Evolutionary conservation across 2,113 vertebrate species (phyloP), one percentile per base, ranked within the genome.

Genomic region (Conger conger): DNA sequence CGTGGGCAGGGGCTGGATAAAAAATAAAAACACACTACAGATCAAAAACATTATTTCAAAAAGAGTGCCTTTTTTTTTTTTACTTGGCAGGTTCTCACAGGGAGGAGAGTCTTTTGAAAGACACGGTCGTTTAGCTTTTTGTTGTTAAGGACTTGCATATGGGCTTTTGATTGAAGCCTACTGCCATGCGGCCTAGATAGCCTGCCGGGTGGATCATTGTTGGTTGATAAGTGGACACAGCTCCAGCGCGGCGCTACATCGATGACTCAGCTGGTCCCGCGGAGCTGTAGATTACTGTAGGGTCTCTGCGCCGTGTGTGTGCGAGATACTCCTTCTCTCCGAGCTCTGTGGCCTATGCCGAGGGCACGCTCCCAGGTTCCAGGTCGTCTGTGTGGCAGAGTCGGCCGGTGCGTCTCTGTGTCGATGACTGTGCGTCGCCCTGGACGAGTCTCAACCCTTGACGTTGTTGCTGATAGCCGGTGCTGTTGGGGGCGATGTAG

Each of bases 371-470:
- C 1, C 27, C 23, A 27, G 57, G 23, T 27, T 63, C 57, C 23
- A 23, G 57, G 27, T 27, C 57, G 30, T 33, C 27, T 73, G 8
- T 5, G 68, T 2, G n/a, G 6, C 27, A 27, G n/a, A 73, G 0
- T 73, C 7, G 27, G 27, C 11, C 0, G 1, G 27, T 9, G 27
- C n/a, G 27, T 27, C 60, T 68, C 20, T 68, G 68, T 73, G 2
- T 73, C 9, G 9, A 73, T 94, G 93, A 93, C 93, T 93, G 91
- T 90, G 84, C 91, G 94, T 93, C 90, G 92, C 94, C 94, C 93
- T 91, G 86, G 89, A 54, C 90, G 88, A 1, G 45, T 13, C 0
- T 15, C 7, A 13, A 15, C 15, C 45, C 45, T 13, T 50, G 45
- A 13, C 11, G 11, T 50, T 50, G 9, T 13, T 50, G 45, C 1